phyloP scores from a whole-genome alignment of 2,888 invertebrate genomes.

The Ashinkailepas kermadecensis region DNA sequence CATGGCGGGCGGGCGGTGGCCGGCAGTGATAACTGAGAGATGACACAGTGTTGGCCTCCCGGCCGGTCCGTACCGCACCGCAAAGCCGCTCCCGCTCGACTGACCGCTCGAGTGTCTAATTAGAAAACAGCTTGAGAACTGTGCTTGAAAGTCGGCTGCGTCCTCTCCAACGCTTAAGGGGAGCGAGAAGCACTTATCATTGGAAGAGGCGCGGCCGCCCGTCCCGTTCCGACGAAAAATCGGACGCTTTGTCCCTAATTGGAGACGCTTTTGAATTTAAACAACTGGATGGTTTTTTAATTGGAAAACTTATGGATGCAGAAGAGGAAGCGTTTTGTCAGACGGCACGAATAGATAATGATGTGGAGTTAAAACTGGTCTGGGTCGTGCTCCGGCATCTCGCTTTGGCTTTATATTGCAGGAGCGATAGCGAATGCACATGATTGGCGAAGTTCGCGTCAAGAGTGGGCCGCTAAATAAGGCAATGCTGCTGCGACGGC shows the following conservation, averaged over 20 bases:
- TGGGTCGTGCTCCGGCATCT: not conserved
- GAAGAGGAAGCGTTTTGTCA: conserved; percentile 11
- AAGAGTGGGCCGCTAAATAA: too few relatives aligned
- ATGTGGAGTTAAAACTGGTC: not conserved
- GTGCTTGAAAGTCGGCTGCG: not conserved
- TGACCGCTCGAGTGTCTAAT: conserved; percentile 16
- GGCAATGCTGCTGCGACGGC: too few relatives aligned
- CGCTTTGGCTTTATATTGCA: not conserved
- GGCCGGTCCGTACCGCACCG: not conserved
- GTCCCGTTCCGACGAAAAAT: not conserved
- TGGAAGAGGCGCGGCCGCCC: not conserved
- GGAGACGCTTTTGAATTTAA: conserved; percentile 22
- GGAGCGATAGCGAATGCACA: not conserved
- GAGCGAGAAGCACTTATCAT: not conserved
- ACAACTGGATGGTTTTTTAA: conserved; percentile 21
- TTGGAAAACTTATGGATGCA: conserved; percentile 19
- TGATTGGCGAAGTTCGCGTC: too few relatives aligned
- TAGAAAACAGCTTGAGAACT: conserved; percentile 20
- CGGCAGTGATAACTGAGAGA: too few relatives aligned
- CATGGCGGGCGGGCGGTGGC: too few relatives aligned
- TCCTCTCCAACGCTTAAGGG: not conserved
- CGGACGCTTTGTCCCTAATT: conserved; percentile 9
- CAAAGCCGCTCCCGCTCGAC: not conserved
- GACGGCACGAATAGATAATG: conserved; percentile 16
- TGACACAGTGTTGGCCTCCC: too few relatives aligned